phyloP scores from a whole-genome alignment of 2,888 invertebrate genomes.

The Oeneis ivallda region DNA sequence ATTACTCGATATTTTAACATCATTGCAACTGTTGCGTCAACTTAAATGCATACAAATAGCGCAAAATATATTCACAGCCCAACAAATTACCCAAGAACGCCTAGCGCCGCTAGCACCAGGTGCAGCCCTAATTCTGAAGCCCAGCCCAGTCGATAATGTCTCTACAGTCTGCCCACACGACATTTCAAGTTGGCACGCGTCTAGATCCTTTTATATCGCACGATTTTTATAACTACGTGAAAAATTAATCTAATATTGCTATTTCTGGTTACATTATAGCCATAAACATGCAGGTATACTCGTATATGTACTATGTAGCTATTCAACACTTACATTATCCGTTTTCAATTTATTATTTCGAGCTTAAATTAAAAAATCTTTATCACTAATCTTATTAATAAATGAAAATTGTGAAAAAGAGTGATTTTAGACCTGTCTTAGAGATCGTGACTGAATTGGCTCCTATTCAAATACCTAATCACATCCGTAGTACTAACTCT shows the following conservation, averaged over 20 bases:
- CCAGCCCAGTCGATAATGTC: conserved; percentile 52
- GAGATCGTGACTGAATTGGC: too few relatives aligned
- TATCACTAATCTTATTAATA: too few relatives aligned
- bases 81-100: conserved; percentile 32
- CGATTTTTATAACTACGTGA: conserved; percentile 19
- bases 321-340: too few relatives aligned
- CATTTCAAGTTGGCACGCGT: conserved; percentile 42
- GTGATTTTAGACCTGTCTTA: too few relatives aligned
- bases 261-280: not conserved
- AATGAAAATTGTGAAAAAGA: too few relatives aligned
- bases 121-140: conserved; percentile 43
- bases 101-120: conserved; percentile 35
- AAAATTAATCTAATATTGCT: not conserved
- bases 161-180: conserved; percentile 53
- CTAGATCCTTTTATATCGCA: conserved; percentile 31
- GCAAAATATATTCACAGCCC: conserved; percentile 5
- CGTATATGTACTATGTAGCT: too few relatives aligned
- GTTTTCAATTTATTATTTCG: too few relatives aligned
- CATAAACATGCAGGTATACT: too few relatives aligned
- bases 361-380: too few relatives aligned
- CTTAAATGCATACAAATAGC: conserved; percentile 4
- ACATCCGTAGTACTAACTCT: too few relatives aligned
- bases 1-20: too few relatives aligned
- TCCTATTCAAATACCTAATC: too few relatives aligned
- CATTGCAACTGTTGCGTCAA: conserved; percentile 10